Percentiles rank a stretch among this genome's conserved stretches.
Conservation (phyloP, 2,888 invertebrate species). For the Eudasyphora cyanicolor region DNA sequence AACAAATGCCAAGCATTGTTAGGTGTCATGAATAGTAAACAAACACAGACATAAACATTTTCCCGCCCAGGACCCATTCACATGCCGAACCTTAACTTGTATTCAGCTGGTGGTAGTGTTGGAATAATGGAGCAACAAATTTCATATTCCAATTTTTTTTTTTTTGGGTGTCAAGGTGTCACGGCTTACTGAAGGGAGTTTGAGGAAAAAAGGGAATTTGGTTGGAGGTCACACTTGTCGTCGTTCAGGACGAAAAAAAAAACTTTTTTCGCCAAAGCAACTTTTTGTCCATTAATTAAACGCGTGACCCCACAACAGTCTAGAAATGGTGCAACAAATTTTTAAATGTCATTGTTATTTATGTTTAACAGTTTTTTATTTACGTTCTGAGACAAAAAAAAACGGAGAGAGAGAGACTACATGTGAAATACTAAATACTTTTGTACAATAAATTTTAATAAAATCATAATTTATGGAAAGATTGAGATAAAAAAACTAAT, state of each 20-base stretch:
- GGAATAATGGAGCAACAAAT: too few relatives aligned
- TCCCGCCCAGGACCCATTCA: too few relatives aligned
- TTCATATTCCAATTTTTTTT: constrained; percentile 26
- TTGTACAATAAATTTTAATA: neutral
- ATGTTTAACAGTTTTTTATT: constrained; percentile 48
- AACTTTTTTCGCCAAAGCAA: constrained; percentile 14
- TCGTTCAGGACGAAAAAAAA: too few relatives aligned
- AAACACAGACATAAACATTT: neutral
- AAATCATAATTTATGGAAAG: too few relatives aligned
- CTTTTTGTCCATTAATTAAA: neutral
- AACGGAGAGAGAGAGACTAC: neutral
- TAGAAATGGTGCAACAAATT: constrained; percentile 31
- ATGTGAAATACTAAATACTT: too few relatives aligned
- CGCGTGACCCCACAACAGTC: neutral
- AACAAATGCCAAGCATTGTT: constrained; percentile 25
- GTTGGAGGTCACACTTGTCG: neutral
- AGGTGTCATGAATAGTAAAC: constrained; percentile 39
- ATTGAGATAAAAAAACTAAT: too few relatives aligned
- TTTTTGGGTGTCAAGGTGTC: constrained; percentile 10
- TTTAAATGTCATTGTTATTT: constrained; percentile 50
- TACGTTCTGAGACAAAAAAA: neutral
- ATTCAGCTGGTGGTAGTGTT: neutral
- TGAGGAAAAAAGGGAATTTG: neutral
- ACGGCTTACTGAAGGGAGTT: neutral
- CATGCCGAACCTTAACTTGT: neutral